Evolutionary conservation across 2,888 invertebrate species (phyloP), one percentile per base, ranked within the genome.

Genomic region (Phytoseiulus persimilis): DNA sequence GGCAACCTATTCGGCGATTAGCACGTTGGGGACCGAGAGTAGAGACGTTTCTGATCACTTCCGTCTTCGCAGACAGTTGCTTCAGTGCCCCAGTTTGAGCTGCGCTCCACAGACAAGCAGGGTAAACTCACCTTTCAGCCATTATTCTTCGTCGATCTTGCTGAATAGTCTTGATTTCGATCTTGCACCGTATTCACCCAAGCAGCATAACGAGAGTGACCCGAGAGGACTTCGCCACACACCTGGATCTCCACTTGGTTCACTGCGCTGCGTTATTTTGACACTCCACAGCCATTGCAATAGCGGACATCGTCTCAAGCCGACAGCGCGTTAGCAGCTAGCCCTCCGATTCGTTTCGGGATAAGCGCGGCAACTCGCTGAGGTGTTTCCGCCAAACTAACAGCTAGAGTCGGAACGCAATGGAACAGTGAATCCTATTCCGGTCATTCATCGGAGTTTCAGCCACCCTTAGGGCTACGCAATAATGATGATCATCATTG

Each of bases 261-360:
- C n/a, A 87, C 87, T 32, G 32, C 87, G 87, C 87, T 87, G 39
- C 39, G 39, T 33, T 87, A 87, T 87, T 87, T 87, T 87, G 87
- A 87, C 87, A 87, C 45, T 32, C 87, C 32, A 33, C 23, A 33
- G 32, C 87, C 87, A 87, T 33, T 11, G 87, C 87, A 32, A 23
- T 87, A 87, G 87, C 87, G 23, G 39, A 87, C 87, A n/a, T 2
- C 87, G 33, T n/a, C 87, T 5, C 87, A 9, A 2, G 0, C 45
- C 0, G 87, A 87, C 87, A 87, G 32, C 28, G 32, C 87, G 33
- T 31, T 87, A 87, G 65, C 18, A 6, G 6, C 14, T 14, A 14
- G 65, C 65, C 65, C 11, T 28, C 28, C 23, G 65, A 65, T 65
- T 65, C 65, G 28, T 18, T 23, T 6, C 14, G 65, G 14, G 65